A percentile compares a stretch with the other conserved stretches of the same genome.
These are phyloP conservation scores for Galeruca laticollis DNA, from an alignment of 2,888 invertebrate genomes.

Conservation along the genomic window DNA sequence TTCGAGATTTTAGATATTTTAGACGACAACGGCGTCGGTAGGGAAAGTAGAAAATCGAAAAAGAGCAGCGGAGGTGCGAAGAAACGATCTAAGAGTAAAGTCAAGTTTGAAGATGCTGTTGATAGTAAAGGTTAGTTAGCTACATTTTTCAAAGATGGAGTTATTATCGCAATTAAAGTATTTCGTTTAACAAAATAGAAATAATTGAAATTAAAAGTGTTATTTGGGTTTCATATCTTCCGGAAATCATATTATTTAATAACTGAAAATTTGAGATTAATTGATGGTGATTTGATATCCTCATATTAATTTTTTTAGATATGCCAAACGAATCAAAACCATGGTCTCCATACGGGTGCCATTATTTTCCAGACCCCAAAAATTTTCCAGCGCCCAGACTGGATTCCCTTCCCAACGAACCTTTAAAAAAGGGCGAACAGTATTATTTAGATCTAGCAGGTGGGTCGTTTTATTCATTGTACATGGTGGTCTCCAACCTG, in stretches of 20 bases:
- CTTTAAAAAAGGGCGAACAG: slow-evolving; percentile 88
- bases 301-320: slow-evolving; percentile 6
- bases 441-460: slow-evolving; percentile 93
- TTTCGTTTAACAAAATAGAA: no score
- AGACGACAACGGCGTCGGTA: slow-evolving; percentile 68
- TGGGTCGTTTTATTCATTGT: slow-evolving; percentile 13
- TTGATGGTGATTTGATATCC: no score
- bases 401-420: slow-evolving; percentile 88
- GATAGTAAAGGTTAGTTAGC: slow-evolving; percentile 45
- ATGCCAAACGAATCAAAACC: slow-evolving; percentile 57
- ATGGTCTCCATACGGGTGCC: slow-evolving; percentile 94
- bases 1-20: slow-evolving; percentile 86
- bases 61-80: slow-evolving; percentile 68
- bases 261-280: no score
- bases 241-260: no score
- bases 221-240: no score
- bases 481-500: not conserved
- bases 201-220: slow-evolving; percentile 21
- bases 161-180: not conserved
- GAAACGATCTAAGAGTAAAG: slow-evolving; percentile 65
- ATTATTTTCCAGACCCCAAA: slow-evolving; percentile 88
- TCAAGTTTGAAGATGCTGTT: slow-evolving; percentile 59
- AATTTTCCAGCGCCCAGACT: slow-evolving; percentile 88
- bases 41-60: slow-evolving; percentile 67
- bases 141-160: not conserved